Percentiles rank a stretch among this genome's conserved stretches.
These are phyloP conservation scores for Zelostemma sp. DNA, from an alignment of 1,140 invertebrate genomes.

Conservation along the genomic window DNA sequence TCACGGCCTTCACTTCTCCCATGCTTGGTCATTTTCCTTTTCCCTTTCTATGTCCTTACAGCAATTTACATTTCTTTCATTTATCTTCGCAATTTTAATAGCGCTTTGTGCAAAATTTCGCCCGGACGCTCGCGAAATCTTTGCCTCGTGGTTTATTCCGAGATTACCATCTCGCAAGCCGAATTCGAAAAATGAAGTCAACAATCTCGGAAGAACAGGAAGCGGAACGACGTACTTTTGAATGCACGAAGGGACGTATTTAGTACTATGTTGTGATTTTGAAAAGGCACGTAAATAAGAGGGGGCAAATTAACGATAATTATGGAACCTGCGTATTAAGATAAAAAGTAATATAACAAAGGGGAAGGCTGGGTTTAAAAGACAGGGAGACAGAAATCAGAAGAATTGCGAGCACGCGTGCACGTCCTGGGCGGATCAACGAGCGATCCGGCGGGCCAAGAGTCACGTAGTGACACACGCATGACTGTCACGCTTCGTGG, in stretches of 20 bases:
- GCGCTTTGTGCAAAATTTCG: no score
- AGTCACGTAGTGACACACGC: constrained; percentile 65
- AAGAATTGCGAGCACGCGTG: constrained; percentile 55
- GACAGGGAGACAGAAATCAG: constrained; percentile 33
- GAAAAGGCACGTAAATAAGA: constrained; percentile 24
- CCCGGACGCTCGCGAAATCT: no score
- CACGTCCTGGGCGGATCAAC: constrained; percentile 64
- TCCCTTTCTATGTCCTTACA: constrained; percentile 9
- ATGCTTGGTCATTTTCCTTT: constrained; percentile 8
- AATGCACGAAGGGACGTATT: neutral
- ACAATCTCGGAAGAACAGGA: no score
- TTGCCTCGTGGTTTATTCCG: no score
- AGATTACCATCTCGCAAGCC: no score
- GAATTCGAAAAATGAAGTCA: no score
- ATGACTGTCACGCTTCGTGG: constrained; percentile 64
- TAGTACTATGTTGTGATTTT: constrained; percentile 41
- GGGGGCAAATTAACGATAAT: constrained; percentile 38
- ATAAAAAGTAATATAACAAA: constrained; percentile 27
- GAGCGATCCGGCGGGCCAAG: constrained; percentile 53
- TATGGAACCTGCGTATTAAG: constrained; percentile 37
- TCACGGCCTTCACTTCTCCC: constrained; percentile 49
- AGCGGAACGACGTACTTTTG: no score
- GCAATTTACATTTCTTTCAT: constrained; percentile 8
- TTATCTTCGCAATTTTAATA: constrained; percentile 14
- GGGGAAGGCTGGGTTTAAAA: constrained; percentile 30